Percentiles rank a stretch among this genome's conserved stretches.
Evolutionary conservation across 2,888 invertebrate species (phyloP).

Genomic region (Girardia tigrina): DNA sequence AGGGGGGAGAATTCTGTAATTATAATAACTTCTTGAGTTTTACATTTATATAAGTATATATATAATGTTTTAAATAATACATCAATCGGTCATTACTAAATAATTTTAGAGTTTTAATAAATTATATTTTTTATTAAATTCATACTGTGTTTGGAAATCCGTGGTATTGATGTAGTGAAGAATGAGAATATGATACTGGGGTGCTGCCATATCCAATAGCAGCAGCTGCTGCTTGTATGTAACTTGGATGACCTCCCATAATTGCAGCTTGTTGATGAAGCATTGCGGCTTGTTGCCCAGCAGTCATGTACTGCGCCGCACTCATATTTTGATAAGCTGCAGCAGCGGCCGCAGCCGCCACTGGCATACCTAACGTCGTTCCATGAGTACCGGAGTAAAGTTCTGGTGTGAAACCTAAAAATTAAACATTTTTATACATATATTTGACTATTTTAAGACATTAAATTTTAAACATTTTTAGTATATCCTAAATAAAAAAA

Average conservation of each 20-base stretch:
- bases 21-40: too few relatives aligned
- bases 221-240: slow-evolving; percentile 27
- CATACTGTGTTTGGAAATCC: not conserved
- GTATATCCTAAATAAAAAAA: not conserved
- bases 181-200: not conserved
- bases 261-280: slow-evolving; percentile 29
- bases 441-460: not conserved
- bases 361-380: not conserved
- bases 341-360: not conserved
- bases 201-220: slow-evolving; percentile 13
- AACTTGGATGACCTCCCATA: slow-evolving; percentile 29
- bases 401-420: slow-evolving; percentile 18
- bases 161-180: not conserved
- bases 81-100: too few relatives aligned
- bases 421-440: slow-evolving; percentile 4
- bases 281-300: slow-evolving; percentile 10
- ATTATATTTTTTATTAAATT: too few relatives aligned
- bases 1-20: not conserved
- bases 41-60: too few relatives aligned
- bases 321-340: slow-evolving; percentile 17
- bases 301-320: slow-evolving; percentile 14
- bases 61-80: too few relatives aligned
- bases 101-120: too few relatives aligned
- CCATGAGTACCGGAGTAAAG: not conserved
- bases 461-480: not conserved